These are phyloP conservation scores for Chelmon rostratus DNA, from an alignment of 2,797 vertebrate species.

Conservation along the genomic window DNA sequence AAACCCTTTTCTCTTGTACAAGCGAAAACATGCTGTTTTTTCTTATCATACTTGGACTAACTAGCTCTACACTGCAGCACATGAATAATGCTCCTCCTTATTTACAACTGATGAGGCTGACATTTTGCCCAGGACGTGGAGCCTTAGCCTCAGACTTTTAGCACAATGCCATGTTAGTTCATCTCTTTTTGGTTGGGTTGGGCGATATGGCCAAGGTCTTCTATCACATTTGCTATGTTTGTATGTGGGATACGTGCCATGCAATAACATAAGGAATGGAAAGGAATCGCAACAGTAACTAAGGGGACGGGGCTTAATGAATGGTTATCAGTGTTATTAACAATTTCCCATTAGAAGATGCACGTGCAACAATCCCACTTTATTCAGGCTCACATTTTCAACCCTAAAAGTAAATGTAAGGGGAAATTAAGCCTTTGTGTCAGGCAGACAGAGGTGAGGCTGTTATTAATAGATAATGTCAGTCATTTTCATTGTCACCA, in stretches of 20 bases:
- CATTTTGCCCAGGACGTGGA: neutral
- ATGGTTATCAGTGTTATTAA: neutral
- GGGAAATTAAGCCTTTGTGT: neutral
- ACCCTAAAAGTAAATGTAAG: neutral
- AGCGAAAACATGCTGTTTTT: neutral
- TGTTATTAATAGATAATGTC: neutral
- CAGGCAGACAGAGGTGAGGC: neutral
- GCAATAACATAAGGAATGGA: too few species aligned
- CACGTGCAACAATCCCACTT: neutral
- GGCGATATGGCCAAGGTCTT: too few species aligned
- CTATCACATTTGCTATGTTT: too few species aligned
- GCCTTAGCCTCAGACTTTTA: neutral
- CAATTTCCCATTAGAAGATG: neutral
- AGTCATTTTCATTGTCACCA: neutral
- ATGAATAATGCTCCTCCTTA: neutral
- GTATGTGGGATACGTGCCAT: too few species aligned
- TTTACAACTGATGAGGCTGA: neutral
- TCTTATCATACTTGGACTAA: neutral
- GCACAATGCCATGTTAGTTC: neutral
- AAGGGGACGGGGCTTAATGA: neutral
- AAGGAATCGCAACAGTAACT: neutral
- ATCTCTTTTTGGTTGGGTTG: too few species aligned
- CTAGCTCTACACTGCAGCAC: neutral
- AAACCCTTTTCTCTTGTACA: neutral
- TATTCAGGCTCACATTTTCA: neutral